Conservation (phyloP, 2,797 vertebrate genomes). For the Periparus ater region DNA sequence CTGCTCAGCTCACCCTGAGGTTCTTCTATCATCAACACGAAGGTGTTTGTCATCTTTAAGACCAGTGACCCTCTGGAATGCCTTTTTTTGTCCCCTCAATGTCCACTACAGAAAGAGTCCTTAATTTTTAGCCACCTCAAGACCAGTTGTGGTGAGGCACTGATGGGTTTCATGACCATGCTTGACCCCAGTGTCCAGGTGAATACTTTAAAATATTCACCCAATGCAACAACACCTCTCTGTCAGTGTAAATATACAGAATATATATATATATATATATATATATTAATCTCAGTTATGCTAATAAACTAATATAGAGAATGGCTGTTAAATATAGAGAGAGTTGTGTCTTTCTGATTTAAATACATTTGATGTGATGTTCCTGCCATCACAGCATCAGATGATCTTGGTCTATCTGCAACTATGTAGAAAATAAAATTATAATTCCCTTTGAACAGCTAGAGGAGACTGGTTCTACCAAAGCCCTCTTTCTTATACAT, state of each 20-base stretch:
- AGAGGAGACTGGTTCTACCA: not conserved
- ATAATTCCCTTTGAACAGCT: not conserved
- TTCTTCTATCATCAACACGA: not conserved
- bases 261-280: not conserved
- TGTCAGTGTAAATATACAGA: not conserved
- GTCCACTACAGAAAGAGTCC: not conserved
- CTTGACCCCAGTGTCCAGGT: not conserved
- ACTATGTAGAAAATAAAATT: not conserved
- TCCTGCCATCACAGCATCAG: not conserved
- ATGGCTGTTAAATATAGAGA: not conserved
- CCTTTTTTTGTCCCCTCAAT: not conserved
- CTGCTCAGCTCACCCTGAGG: not conserved
- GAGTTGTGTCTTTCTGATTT: not conserved
- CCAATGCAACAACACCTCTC: not conserved
- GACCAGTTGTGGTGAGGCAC: not conserved
- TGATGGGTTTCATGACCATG: not conserved
- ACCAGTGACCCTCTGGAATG: not conserved
- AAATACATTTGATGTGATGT: not conserved
- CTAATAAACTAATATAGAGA: not conserved
- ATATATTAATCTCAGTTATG: not conserved
- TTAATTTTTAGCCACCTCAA: not conserved
- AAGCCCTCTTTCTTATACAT: constrained; percentile 35
- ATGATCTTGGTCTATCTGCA: not conserved
- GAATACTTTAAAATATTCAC: not conserved
- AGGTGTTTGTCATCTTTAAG: not conserved